These are phyloP conservation scores for Rallus limicola DNA, from an alignment of 2,113 vertebrate species.

Conservation along the genomic window DNA sequence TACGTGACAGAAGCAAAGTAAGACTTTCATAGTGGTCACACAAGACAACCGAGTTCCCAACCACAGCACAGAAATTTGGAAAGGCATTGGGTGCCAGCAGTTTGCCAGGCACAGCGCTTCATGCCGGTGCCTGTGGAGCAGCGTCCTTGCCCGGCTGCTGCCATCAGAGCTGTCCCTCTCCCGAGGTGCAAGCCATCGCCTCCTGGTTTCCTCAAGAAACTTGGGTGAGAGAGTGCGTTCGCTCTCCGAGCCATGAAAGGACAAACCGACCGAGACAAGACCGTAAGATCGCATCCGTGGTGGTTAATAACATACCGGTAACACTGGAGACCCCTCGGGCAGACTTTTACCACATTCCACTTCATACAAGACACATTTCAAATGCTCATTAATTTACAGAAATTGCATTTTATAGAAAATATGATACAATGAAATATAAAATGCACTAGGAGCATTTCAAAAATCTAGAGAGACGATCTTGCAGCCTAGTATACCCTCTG, in stretches of 20 bases:
- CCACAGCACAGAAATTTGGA: neutral
- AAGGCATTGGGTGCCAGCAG: neutral
- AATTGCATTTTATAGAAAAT: conserved; percentile 78
- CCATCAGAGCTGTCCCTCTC: neutral
- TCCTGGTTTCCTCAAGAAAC: neutral
- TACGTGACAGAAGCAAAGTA: neutral
- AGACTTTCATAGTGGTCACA: neutral
- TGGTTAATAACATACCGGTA: neutral
- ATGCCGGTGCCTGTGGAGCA: neutral
- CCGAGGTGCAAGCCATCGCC: neutral
- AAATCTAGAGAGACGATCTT: conserved; percentile 69
- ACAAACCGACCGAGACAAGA: neutral
- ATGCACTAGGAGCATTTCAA: conserved; percentile 76
- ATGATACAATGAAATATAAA: conserved; percentile 76
- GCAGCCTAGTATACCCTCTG: conserved; percentile 61
- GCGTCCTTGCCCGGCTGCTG: neutral
- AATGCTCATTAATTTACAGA: conserved; percentile 75
- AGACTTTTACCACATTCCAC: conserved; percentile 67
- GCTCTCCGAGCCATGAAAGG: fast-evolving
- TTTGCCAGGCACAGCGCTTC: neutral
- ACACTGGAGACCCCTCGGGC: conserved; percentile 33
- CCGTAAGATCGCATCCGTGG: neutral
- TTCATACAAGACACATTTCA: conserved; percentile 72
- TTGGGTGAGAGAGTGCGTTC: neutral
- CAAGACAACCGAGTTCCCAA: neutral